These are phyloP conservation scores for Antitype chi DNA, from an alignment of 2,888 invertebrate genomes.

Conservation along the genomic window DNA sequence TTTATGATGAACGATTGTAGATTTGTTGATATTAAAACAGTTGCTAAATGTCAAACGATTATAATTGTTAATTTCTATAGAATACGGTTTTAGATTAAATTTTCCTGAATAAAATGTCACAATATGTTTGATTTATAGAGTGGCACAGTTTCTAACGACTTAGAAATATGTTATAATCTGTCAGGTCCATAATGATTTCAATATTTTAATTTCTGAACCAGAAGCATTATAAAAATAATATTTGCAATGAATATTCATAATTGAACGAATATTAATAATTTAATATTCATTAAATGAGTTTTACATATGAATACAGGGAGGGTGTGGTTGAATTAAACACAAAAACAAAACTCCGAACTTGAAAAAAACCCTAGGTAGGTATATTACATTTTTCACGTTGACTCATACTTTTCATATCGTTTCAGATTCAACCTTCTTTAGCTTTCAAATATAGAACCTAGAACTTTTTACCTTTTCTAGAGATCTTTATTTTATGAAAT, in stretches of 20 bases:
- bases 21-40: slow-evolving; percentile 52
- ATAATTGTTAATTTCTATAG: slow-evolving; percentile 42
- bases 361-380: background rate
- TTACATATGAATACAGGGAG: slow-evolving; percentile 12
- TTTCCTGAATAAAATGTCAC: slow-evolving; percentile 46
- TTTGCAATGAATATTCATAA: slow-evolving; percentile 24
- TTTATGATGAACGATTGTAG: slow-evolving; percentile 34
- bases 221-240: slow-evolving; percentile 26
- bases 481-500: background rate
- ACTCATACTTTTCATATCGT: background rate
- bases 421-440: background rate
- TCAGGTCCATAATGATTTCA: slow-evolving; percentile 32
- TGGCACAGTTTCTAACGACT: slow-evolving; percentile 34
- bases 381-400: background rate
- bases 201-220: slow-evolving; percentile 47
- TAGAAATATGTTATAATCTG: slow-evolving; percentile 32
- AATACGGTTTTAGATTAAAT: slow-evolving; percentile 18
- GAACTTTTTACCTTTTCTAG: background rate
- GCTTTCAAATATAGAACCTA: background rate
- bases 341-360: background rate
- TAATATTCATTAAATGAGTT: slow-evolving; percentile 5
- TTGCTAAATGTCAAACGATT: slow-evolving; percentile 49
- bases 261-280: slow-evolving; percentile 4
- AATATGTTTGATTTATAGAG: slow-evolving; percentile 55
- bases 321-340: background rate